Evolutionary conservation across 2,113 vertebrate species (phyloP).

Genomic region (Xerus inauris): DNA sequence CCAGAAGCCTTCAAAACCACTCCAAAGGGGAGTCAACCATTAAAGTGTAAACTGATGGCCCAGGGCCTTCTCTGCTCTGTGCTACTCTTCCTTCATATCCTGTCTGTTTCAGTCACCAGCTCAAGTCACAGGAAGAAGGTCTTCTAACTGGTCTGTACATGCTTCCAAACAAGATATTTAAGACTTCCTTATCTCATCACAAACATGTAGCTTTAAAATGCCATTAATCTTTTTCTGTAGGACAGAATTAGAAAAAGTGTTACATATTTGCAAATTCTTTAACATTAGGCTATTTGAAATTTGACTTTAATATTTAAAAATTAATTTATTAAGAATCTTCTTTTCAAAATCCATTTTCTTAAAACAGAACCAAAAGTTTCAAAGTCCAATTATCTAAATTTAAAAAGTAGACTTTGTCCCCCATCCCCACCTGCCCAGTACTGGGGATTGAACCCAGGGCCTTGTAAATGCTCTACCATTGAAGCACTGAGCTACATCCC

Average conservation of each 20-base stretch:
- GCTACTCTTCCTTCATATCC: neutral
- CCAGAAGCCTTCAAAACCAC: neutral
- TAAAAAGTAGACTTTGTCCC: neutral
- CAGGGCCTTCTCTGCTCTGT: neutral
- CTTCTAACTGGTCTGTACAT: neutral
- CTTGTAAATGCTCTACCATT: too few species aligned
- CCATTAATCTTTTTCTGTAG: neutral
- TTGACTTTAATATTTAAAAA: constrained; percentile 43
- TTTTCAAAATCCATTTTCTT: constrained; percentile 41
- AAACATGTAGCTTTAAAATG: neutral
- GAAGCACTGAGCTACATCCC: too few species aligned
- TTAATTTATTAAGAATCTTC: constrained; percentile 13
- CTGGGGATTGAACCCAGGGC: too few species aligned
- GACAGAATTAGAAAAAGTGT: neutral
- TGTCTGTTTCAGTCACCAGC: neutral
- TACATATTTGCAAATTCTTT: neutral
- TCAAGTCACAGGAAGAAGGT: neutral
- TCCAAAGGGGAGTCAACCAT: neutral
- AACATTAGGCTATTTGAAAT: neutral
- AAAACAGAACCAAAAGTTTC: neutral
- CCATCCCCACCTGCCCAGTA: too few species aligned
- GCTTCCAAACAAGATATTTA: neutral
- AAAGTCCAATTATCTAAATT: neutral
- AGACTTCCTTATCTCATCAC: neutral
- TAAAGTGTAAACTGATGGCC: neutral